phyloP scores from a whole-genome alignment of 2,888 invertebrate species.

The Elmis aenea region DNA sequence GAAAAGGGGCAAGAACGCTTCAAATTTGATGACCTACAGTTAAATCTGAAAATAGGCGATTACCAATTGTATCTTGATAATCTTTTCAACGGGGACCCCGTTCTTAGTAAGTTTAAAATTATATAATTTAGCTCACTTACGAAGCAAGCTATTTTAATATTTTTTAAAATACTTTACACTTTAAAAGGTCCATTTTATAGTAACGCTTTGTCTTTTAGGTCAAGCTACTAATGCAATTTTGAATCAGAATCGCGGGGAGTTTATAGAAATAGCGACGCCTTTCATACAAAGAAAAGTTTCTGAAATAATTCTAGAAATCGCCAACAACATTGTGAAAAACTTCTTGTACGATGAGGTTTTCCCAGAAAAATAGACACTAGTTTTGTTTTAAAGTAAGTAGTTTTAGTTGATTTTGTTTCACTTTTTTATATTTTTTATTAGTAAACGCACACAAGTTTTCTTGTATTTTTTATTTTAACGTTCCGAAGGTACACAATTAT shows the following conservation, averaged over 20 bases:
- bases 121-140: not conserved
- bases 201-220: constrained; percentile 38
- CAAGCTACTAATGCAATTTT: constrained; percentile 55
- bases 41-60: constrained; percentile 48
- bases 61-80: constrained; percentile 54
- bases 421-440: not conserved
- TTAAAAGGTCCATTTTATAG: not conserved
- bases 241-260: constrained; percentile 56
- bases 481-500: too few relatives aligned
- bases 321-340: constrained; percentile 53
- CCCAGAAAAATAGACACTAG: constrained; percentile 36
- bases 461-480: not conserved
- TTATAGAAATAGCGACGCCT: constrained; percentile 54
- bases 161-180: not conserved
- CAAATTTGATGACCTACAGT: constrained; percentile 14
- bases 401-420: not conserved
- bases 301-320: constrained; percentile 49
- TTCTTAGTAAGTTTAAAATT: constrained; percentile 47
- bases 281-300: constrained; percentile 53
- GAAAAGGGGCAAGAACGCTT: constrained; percentile 16
- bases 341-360: constrained; percentile 54
- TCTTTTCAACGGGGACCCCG: constrained; percentile 57
- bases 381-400: not conserved
- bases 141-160: not conserved
- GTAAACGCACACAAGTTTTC: not conserved